phyloP scores from a whole-genome alignment of 1,140 invertebrate species.

The Heliconius himera region DNA sequence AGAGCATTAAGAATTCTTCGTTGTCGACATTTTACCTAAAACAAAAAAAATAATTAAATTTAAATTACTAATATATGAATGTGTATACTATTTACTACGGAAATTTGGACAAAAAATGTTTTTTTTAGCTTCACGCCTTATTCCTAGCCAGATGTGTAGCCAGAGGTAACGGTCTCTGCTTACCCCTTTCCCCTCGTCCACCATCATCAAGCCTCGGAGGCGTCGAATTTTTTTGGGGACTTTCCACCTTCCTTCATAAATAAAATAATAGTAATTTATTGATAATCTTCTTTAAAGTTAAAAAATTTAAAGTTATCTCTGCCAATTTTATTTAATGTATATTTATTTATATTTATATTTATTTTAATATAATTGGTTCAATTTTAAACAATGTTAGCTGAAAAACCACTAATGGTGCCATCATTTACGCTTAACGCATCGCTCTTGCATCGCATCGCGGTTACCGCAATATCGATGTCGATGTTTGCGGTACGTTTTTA shows the following conservation, averaged over 20 bases:
- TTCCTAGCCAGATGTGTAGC: too few relatives aligned
- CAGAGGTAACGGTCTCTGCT: too few relatives aligned
- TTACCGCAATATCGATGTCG: background rate
- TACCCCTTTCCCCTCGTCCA: background rate
- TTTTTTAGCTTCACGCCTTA: too few relatives aligned
- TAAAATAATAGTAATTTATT: too few relatives aligned
- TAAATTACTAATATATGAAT: background rate
- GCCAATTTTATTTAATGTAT: background rate
- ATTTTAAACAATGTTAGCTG: background rate
- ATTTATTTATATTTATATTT: background rate
- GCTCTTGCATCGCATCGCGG: background rate
- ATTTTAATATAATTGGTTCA: background rate
- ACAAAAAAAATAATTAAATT: background rate
- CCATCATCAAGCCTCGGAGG: background rate
- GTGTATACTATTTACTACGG: too few relatives aligned
- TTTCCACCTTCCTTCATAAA: background rate
- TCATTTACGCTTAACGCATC: background rate
- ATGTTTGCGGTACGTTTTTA: background rate
- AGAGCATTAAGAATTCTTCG: background rate
- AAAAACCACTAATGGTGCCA: background rate
- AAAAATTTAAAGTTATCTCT: too few relatives aligned
- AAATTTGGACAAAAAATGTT: too few relatives aligned
- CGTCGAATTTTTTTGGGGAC: background rate
- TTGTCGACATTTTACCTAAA: background rate
- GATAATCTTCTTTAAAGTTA: too few relatives aligned